phyloP scores from a whole-genome alignment of 2,888 invertebrate genomes.

The Asteroscopus sphinx region DNA sequence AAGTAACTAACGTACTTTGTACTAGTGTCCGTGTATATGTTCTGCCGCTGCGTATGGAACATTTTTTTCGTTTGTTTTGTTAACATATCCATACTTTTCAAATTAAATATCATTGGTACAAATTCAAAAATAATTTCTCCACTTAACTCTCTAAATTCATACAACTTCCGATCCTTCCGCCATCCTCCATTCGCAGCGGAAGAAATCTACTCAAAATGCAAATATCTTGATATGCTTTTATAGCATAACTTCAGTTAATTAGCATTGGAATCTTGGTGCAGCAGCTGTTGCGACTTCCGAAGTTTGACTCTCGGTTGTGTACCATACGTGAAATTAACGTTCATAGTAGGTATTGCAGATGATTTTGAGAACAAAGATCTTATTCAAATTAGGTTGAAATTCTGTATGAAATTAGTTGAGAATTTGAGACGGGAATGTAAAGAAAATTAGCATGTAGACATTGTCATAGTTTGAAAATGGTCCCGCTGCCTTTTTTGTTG shows the following conservation, averaged over 20 bases:
- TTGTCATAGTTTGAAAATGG: background rate
- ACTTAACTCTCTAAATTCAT: background rate
- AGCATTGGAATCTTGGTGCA: slow-evolving; percentile 58
- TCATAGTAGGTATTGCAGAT: slow-evolving; percentile 31
- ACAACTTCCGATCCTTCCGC: slow-evolving; percentile 8
- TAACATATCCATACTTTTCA: too few species aligned
- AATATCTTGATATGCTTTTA: slow-evolving; percentile 57
- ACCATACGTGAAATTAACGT: slow-evolving; percentile 50
- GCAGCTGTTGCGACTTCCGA: slow-evolving; percentile 56
- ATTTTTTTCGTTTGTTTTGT: too few species aligned
- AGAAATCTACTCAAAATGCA: slow-evolving; percentile 56
- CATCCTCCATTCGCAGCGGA: slow-evolving; percentile 11
- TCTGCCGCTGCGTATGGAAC: too few species aligned
- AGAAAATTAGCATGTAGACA: background rate
- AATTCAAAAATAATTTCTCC: background rate
- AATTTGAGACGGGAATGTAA: background rate
- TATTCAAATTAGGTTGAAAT: slow-evolving; percentile 34
- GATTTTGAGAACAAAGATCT: slow-evolving; percentile 30
- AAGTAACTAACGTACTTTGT: too few species aligned
- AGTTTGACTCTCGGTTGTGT: slow-evolving; percentile 43
- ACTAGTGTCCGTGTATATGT: too few species aligned
- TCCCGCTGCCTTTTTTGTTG: background rate
- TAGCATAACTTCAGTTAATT: slow-evolving; percentile 59
- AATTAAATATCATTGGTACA: background rate
- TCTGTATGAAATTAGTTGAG: slow-evolving; percentile 12